phyloP scores from a whole-genome alignment of 2,113 vertebrate genomes.

The Cryptomyrus ogoouensis region DNA sequence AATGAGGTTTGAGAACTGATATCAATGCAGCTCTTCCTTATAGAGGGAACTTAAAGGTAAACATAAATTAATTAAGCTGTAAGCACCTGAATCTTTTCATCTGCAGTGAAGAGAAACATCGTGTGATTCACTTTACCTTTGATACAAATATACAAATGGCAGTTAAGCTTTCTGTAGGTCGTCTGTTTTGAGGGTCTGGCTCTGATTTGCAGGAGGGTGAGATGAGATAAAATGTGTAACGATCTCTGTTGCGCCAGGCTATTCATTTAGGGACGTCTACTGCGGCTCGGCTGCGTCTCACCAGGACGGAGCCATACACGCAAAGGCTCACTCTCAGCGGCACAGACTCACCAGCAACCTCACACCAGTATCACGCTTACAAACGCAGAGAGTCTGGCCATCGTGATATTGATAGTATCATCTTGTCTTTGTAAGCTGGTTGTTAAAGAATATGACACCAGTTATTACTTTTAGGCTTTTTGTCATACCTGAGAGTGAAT shows the following conservation, averaged over 20 bases:
- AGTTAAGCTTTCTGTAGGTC: background rate
- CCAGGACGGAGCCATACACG: background rate
- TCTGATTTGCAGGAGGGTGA: background rate
- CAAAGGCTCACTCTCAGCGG: background rate
- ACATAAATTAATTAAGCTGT: background rate
- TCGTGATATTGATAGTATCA: background rate
- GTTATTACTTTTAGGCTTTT: background rate
- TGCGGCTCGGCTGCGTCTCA: constrained; percentile 14
- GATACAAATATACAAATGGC: background rate
- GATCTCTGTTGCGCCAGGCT: constrained; percentile 38
- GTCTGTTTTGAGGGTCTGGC: background rate
- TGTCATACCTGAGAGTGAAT: background rate
- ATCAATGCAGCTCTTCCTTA: background rate
- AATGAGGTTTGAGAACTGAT: background rate
- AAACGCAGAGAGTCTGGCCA: background rate
- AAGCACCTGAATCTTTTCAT: background rate
- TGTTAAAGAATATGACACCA: constrained; percentile 7
- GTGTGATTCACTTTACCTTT: background rate
- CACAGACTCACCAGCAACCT: background rate
- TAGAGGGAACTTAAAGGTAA: background rate
- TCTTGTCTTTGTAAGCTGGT: background rate
- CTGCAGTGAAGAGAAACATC: background rate
- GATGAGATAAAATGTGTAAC: background rate
- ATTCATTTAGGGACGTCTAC: constrained; percentile 41
- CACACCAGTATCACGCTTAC: background rate